A percentile compares a stretch with the other conserved stretches of the same genome.
These are phyloP conservation scores for Labeo rohita DNA, from an alignment of 2,113 vertebrate genomes.

Conservation along the genomic window DNA sequence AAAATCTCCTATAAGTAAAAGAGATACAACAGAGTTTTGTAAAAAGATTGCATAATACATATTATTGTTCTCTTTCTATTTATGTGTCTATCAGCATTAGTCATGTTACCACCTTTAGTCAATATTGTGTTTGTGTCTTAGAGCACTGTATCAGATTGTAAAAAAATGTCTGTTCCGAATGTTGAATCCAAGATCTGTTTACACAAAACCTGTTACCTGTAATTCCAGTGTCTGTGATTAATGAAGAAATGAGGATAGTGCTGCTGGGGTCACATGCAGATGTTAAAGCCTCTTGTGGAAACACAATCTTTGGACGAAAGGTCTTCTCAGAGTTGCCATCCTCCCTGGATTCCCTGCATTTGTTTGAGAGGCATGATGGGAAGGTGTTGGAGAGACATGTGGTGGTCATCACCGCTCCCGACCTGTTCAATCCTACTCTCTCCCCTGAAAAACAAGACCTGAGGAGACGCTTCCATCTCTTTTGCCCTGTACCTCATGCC, in stretches of 20 bases:
- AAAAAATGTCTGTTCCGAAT: too few relatives aligned
- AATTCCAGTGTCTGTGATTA: background rate
- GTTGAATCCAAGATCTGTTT: too few relatives aligned
- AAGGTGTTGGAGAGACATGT: background rate
- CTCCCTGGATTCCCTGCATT: background rate
- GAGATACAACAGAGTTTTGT: too few relatives aligned
- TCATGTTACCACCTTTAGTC: too few relatives aligned
- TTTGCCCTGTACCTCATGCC: constrained; percentile 16
- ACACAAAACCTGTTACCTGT: background rate
- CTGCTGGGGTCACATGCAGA: background rate
- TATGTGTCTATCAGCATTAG: too few relatives aligned
- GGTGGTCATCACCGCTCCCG: constrained; percentile 8
- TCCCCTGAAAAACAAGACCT: background rate
- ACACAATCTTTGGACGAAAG: background rate
- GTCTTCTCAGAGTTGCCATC: background rate
- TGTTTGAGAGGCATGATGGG: background rate
- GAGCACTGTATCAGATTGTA: too few relatives aligned
- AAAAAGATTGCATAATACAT: too few relatives aligned
- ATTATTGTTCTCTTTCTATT: too few relatives aligned
- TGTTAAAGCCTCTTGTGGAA: constrained; percentile 10
- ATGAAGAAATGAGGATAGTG: background rate
- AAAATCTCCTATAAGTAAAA: too few relatives aligned
- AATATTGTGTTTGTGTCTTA: too few relatives aligned
- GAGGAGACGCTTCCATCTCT: background rate
- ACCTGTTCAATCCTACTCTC: background rate